A percentile compares a stretch with the other conserved stretches of the same genome.
Conservation (phyloP, 2,113 vertebrate species). For the Carettochelys insculpta region DNA sequence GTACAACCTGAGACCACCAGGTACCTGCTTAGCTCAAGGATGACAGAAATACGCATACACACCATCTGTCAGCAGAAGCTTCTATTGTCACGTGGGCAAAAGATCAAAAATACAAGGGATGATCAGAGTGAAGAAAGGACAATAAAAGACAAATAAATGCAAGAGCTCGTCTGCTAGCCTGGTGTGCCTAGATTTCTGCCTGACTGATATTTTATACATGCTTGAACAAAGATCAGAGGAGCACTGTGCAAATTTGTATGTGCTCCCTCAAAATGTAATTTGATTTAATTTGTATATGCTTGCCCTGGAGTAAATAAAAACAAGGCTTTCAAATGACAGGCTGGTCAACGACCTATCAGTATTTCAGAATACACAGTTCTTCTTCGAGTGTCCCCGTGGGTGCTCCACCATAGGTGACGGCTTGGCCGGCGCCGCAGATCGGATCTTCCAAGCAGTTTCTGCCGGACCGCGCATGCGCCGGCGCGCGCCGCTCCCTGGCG, state of each 20-base stretch:
- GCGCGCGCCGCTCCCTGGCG: too few species aligned
- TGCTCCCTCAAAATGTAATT: not conserved
- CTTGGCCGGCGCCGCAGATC: too few species aligned
- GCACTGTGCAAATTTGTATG: not conserved
- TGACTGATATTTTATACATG: not conserved
- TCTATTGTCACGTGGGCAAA: not conserved
- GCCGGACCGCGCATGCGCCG: too few species aligned
- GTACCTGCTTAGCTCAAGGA: not conserved
- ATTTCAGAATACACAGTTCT: accelerated
- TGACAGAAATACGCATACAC: not conserved
- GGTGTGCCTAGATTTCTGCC: not conserved
- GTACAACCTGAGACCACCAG: accelerated
- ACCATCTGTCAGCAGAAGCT: not conserved
- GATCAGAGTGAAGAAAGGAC: not conserved
- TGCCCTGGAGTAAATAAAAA: not conserved
- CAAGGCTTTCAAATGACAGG: not conserved
- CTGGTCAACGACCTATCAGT: accelerated
- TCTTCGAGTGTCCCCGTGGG: too few species aligned
- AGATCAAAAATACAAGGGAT: not conserved
- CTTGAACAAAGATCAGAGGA: not conserved
- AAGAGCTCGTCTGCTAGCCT: not conserved
- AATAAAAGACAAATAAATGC: not conserved
- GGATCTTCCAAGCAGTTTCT: too few species aligned
- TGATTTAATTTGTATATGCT: not conserved
- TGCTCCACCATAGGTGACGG: too few species aligned